Base-by-base conservation (phyloP, 2,797 vertebrate genomes). In the Gymnodraco acuticeps region DNA sequence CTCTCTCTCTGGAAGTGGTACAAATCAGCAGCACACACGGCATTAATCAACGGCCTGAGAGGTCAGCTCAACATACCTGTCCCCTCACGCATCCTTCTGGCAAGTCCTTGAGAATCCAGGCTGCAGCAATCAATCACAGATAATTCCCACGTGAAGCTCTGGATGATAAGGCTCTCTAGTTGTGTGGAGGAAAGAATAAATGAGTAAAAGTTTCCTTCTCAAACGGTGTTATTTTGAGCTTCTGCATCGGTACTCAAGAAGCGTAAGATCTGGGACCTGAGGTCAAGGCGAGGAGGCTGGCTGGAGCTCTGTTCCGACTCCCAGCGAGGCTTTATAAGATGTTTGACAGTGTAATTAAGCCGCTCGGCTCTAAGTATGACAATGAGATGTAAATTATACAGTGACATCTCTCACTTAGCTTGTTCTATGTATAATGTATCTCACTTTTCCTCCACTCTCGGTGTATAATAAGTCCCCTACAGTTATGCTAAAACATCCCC, bases 21-120 rank as follows among this genome's bases (percentile, higher is more conserved):
- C 85, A 89, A 87, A 93, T 94, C 92, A 89, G 85, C 70, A 64
- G 79, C 13, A 51, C 77, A 87, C 85, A 77, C 83, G 75, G 83
- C 88, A 92, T 94, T 92, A 93, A 94, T 94, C 93, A 94, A 75
- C 82, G 70, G 83, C 81, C 56, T 64, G 76, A 80, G 86, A 90
- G 92, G 92, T 94, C 90, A 92, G 81, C 81, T 61, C 72, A 85
- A 82, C 80, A 68, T 81, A 82, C 82, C 87, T 88, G 83, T 90
- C 87, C 83, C 76, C 74, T 85, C 71, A 71, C n/a, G 20, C 82
- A 90, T 88, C 77, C 82, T 84, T 74, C 73, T 80, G 62, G 77
- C 54, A 83, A 87, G 91, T 89, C 92, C 92, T 93, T 93, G 91
- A 90, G 86, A 91, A 91, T 86, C 81, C 78, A 83, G 87, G 81